Evolutionary conservation across 2,797 vertebrate genomes (phyloP).

Genomic region (Fundulus diaphanus): DNA sequence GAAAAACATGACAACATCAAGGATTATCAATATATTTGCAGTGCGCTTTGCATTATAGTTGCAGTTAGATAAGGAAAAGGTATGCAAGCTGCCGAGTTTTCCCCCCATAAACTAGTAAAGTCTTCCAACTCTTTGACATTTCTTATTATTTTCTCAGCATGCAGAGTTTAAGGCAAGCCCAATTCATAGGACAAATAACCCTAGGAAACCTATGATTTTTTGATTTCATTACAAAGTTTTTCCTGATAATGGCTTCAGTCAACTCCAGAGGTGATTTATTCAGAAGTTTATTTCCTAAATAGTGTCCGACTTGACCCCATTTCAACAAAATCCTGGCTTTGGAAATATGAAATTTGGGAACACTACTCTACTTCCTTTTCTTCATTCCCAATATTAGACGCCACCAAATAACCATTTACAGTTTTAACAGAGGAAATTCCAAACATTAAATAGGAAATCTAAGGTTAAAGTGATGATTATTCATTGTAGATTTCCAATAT

Average conservation of each 20-base stretch:
- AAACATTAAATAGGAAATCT: neutral
- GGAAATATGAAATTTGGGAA: neutral
- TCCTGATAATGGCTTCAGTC: neutral
- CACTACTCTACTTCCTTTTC: neutral
- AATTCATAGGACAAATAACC: neutral
- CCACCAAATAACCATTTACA: conserved; percentile 7
- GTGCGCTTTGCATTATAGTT: neutral
- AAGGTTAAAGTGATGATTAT: neutral
- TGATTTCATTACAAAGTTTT: neutral
- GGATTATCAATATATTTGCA: neutral
- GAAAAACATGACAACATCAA: neutral
- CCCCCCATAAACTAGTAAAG: neutral
- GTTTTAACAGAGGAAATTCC: conserved; percentile 2
- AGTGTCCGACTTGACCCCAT: neutral
- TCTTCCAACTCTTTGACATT: neutral
- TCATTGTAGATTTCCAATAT: conserved; percentile 20
- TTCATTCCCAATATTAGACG: neutral
- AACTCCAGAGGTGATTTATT: neutral
- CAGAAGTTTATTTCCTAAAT: neutral
- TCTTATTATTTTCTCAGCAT: neutral
- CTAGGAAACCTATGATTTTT: no score
- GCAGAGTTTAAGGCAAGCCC: neutral
- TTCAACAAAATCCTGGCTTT: neutral
- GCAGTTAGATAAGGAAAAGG: neutral
- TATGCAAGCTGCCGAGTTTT: neutral